A percentile compares a stretch with the other conserved stretches of the same genome.
Conservation (phyloP, 1,140 invertebrate genomes). For the Achroia grisella region DNA sequence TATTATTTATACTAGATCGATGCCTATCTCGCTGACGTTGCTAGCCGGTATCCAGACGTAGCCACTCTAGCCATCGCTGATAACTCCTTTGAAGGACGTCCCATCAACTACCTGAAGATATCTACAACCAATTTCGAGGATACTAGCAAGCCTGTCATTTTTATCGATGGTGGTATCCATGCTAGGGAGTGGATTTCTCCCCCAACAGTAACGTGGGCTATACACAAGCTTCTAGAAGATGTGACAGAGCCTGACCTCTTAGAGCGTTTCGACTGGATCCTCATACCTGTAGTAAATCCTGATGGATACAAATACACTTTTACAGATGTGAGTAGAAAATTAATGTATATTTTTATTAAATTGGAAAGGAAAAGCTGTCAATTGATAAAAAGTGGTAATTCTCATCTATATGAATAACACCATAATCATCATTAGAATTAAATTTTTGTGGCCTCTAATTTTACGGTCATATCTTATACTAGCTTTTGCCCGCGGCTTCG, state of each 20-base stretch:
- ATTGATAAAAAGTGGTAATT: too few relatives aligned
- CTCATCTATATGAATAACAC: too few relatives aligned
- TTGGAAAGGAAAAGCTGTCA: too few relatives aligned
- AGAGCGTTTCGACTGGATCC: constrained; percentile 56
- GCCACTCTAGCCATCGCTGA: constrained; percentile 59
- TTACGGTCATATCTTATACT: too few relatives aligned
- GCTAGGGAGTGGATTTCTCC: constrained; percentile 78
- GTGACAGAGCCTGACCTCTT: constrained; percentile 66
- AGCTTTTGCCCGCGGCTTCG: too few relatives aligned
- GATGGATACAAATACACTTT: constrained; percentile 64
- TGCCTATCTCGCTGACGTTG: constrained; percentile 67
- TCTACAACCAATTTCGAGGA: constrained; percentile 26
- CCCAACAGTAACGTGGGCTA: constrained; percentile 66
- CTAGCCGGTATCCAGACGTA: constrained; percentile 44
- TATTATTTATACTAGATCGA: constrained; percentile 47
- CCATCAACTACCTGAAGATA: constrained; percentile 49
- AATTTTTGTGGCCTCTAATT: too few relatives aligned
- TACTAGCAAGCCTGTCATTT: constrained; percentile 30
- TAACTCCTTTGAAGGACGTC: constrained; percentile 66
- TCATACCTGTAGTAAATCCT: constrained; percentile 72
- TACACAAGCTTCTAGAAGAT: constrained; percentile 59
- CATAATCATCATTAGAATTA: too few relatives aligned
- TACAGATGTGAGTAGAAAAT: constrained; percentile 22
- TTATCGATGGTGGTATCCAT: constrained; percentile 61
- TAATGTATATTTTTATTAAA: too few relatives aligned